Percentiles rank a stretch among this genome's conserved stretches.
These are phyloP conservation scores for Littorina saxatilis DNA, from an alignment of 1,140 invertebrate genomes.

Conservation along the genomic window DNA sequence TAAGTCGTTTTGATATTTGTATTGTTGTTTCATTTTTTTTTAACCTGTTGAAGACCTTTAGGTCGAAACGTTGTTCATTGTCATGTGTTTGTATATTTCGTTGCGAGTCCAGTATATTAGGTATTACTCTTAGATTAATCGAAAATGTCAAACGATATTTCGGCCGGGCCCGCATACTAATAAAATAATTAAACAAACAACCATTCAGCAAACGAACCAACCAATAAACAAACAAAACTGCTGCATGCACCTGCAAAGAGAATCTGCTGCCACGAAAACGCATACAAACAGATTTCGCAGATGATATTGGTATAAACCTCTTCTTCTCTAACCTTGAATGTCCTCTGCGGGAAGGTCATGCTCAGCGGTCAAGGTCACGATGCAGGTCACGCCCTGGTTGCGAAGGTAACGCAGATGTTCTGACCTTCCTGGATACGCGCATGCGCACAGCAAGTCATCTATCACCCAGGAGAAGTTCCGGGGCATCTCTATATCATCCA, in stretches of 20 bases:
- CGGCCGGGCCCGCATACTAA: too few species aligned
- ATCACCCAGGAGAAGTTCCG: conserved; percentile 59
- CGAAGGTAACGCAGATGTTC: conserved; percentile 80
- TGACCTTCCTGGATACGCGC: conserved; percentile 80
- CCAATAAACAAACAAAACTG: not conserved
- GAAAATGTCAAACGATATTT: too few species aligned
- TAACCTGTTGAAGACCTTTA: too few species aligned
- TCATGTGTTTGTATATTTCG: too few species aligned
- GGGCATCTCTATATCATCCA: conserved; percentile 37
- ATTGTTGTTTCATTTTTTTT: too few species aligned
- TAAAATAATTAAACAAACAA: too few species aligned
- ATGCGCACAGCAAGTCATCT: conserved; percentile 77
- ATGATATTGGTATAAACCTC: not conserved
- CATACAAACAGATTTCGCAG: not conserved
- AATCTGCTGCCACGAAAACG: not conserved
- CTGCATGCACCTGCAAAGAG: not conserved
- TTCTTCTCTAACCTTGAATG: conserved; percentile 61
- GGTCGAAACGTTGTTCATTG: too few species aligned
- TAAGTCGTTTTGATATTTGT: too few species aligned
- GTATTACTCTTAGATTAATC: too few species aligned
- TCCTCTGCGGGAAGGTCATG: conserved; percentile 78
- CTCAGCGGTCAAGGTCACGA: conserved; percentile 82
- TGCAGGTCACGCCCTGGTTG: conserved; percentile 76
- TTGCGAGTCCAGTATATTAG: too few species aligned
- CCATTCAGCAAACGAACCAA: not conserved